Base-by-base conservation (phyloP, 2,113 vertebrate species). In the Macquaria australasica region DNA sequence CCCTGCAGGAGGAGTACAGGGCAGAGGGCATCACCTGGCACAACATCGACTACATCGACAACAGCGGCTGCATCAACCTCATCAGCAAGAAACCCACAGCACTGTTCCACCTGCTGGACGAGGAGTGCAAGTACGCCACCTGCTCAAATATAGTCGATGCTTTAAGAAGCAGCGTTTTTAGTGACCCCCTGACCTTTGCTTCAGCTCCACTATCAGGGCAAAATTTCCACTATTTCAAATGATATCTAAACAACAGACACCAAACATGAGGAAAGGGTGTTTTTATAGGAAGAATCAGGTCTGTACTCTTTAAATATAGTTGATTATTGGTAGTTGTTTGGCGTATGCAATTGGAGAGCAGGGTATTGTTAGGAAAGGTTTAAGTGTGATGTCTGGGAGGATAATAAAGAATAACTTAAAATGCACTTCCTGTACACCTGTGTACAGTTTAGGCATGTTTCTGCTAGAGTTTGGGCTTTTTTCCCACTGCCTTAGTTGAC, bases 1-100 rank as follows among this genome's bases (percentile, higher is more conserved):
- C 8, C n/a, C 69, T 60, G 41, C 91, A 99, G 98, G 98, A 99
- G 93, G 98, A 99, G 89, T 99, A 99, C 85, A 95, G 97, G 93
- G 93, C 94, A n/a, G 98, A 99, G 96, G 98, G 97, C 89, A 99
- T 99, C 91, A 97, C 95, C 93, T 99, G 98, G 98, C 97, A 97
- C 93, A 97, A 97, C 93, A 99, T 99, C 0, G 97, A 99, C 90
- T 99, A 99, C 94, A 98, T 97, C 34, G 98, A 99, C 95, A 99
- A 99, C 92, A 97, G 96, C 0, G 93, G 96, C 91, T 99, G 98
- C 94, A 97, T 99, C 93, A 98, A 96, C 93, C 97, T 99, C 87
- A 99, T 99, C 96, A 99, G 98, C 94, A 99, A 97, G 96, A 99
- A 99, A 84, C 98, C 98, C 59, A 99, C 98, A 0, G 98, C 97